phyloP scores from a whole-genome alignment of 2,888 invertebrate species.

The Nineta flava region DNA sequence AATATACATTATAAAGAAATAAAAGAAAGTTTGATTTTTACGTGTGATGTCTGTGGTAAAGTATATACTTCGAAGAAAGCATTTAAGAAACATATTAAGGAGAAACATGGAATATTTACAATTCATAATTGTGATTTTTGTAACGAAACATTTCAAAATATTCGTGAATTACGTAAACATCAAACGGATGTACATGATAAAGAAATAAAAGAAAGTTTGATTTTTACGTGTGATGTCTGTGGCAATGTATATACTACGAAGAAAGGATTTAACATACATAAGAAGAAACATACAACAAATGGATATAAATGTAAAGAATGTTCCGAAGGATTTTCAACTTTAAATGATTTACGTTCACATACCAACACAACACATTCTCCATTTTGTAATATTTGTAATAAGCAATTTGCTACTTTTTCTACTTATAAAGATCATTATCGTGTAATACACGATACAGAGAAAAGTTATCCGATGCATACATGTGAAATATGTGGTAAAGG shows the following conservation, averaged over 20 bases:
- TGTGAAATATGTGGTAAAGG: slow-evolving; percentile 21
- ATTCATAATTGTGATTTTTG: slow-evolving; percentile 10
- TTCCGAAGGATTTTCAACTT: slow-evolving; percentile 13
- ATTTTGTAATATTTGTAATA: slow-evolving; percentile 10
- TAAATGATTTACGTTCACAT: slow-evolving; percentile 15
- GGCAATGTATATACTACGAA: slow-evolving; percentile 15
- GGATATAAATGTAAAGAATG: slow-evolving; percentile 9
- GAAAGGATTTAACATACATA: neutral
- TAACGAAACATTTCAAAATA: slow-evolving; percentile 10
- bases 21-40: no score
- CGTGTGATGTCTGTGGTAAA: no score
- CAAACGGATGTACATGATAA: slow-evolving; percentile 23
- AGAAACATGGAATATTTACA: neutral
- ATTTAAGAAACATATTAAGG: no score
- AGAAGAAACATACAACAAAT: neutral
- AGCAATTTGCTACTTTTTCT: slow-evolving; percentile 7
- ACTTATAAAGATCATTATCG: slow-evolving; percentile 7
- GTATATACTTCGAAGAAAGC: no score
- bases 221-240: slow-evolving; percentile 27
- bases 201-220: slow-evolving; percentile 9
- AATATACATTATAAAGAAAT: slow-evolving; percentile 9
- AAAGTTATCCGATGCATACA: slow-evolving; percentile 13
- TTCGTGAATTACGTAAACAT: slow-evolving; percentile 8
- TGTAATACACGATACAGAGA: slow-evolving; percentile 12
- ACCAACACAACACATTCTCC: slow-evolving; percentile 10